Conservation (phyloP, 2,797 vertebrate genomes). For the Chiroxiphia lanceolata region DNA sequence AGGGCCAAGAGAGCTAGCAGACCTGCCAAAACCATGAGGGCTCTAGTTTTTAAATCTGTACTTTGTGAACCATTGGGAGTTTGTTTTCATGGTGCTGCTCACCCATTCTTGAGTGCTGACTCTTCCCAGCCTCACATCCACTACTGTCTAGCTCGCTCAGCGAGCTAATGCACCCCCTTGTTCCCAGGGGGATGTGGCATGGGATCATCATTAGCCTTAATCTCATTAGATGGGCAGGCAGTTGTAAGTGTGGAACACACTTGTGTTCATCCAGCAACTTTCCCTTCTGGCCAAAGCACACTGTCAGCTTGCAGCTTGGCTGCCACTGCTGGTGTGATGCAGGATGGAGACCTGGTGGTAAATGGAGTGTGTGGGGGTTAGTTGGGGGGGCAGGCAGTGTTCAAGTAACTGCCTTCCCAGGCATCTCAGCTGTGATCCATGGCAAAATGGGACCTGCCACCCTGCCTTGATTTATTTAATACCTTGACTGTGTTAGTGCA, state of each 20-base stretch:
- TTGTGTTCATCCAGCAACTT: background rate
- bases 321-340: background rate
- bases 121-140: background rate
- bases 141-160: background rate
- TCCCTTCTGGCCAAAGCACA: background rate
- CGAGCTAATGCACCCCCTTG: background rate
- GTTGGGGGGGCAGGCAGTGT: background rate
- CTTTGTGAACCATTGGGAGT: background rate
- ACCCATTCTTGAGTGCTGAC: background rate
- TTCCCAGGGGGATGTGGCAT: fast-evolving
- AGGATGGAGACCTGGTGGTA: background rate
- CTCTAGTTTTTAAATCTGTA: background rate
- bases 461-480: background rate
- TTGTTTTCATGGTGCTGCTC: background rate
- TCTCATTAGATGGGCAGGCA: background rate
- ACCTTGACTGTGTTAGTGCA: background rate
- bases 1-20: background rate
- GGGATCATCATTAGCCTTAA: background rate
- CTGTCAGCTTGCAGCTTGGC: background rate
- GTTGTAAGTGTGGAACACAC: background rate
- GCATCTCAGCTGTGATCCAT: background rate
- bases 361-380: background rate
- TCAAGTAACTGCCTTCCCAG: background rate
- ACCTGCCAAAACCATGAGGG: background rate
- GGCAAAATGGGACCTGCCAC: background rate